Base-by-base conservation (phyloP, 2,113 vertebrate species). In the Syrrhaptes paradoxus region DNA sequence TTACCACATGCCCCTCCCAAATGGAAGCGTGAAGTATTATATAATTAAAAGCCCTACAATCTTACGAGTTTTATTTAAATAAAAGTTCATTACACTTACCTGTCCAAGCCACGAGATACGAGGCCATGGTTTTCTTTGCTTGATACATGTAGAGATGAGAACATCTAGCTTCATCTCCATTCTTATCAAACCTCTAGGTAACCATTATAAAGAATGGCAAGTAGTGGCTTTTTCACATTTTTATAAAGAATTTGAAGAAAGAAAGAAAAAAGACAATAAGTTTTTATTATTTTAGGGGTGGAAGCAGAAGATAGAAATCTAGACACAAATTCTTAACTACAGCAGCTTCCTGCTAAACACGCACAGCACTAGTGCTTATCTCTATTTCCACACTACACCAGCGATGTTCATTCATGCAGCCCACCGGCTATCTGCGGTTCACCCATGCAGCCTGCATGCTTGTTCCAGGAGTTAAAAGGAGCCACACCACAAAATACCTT, bases 101-200 rank as follows among this genome's bases (percentile, higher is more conserved):
- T 98, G 96, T 67, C 98, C 98, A 76, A 98, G 46, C 98, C 98
- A 98, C 3, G 96, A 96, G 55, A 98, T 41, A 17, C 94, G 97
- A 63, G 98, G 97, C 98, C 98, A 98, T 1, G 98, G 98, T 61
- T 95, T 98, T 59, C 96, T 98, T 72, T 98, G 98, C 54, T 97
- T 98, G 94, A 98, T 98, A 76, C 93, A 97, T 0, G 96, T 98
- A 84, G 97, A 98, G 17, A 98, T 74, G 43, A 98, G 84, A 66
- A 98, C 97, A 85, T 98, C 98, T 36, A 98, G 87, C 85, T 96
- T 98, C 55, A 98, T 63, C 75, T 98, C 97, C 98, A 98, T 98
- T 88, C 7, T 93, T 51, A 31, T 21, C 46, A 62, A 88, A 22
- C 8, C 11, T 70, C 48, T 49, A 49, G 14, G 48, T 66, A 75